Evolutionary conservation across 2,113 vertebrate genomes (phyloP), one percentile per base, ranked within the genome.

Genomic region (Crotalus horridus): DNA sequence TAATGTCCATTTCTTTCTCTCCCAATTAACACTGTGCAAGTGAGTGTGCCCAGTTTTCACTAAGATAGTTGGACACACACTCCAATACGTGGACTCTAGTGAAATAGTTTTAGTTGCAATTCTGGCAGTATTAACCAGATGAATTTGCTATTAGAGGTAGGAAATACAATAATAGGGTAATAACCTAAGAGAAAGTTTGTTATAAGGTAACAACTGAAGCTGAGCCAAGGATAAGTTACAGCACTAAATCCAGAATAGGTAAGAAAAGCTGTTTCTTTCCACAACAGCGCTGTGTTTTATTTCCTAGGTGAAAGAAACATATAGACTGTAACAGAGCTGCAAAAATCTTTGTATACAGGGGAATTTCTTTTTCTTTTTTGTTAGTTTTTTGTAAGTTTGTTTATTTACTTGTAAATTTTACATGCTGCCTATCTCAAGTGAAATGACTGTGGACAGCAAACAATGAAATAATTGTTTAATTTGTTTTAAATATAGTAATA

Each of bases 201-300:
- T 89, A 89, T 53, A 48, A 85, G 53, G 55, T 20, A 46, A 39
- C 39, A 58, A 11, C 24, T 46, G 6, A 55, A 90, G 24, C 69
- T 92, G 90, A 93, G 74, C 92, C 4, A 93, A 94, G 39, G 90
- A 54, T n/a, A 56, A 81, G 33, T 93, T 90, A 46, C 85, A 91
- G 54, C 90, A 94, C 20, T 92, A 20, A 91, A 93, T 58, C 94
- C 51, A 85, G 55, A 92, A 94, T 90, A 39, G 21, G 29, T 85
- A 58, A 64, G 93, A 94, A 94, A 97, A 95, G 92, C 89, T 92
- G 96, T 58, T 87, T 86, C 91, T 69, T 93, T 0, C 0, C 88
- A 91, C 87, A 55, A 88, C 95, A 91, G 95, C 91, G 51, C 61
- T 4, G 89, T 89, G 93, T 74, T 96, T 17, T 61, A n/a, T 9